Evolutionary conservation across 2,113 vertebrate species (phyloP), one percentile per base, ranked within the genome.

Genomic region (Limnothrissa miodon): DNA sequence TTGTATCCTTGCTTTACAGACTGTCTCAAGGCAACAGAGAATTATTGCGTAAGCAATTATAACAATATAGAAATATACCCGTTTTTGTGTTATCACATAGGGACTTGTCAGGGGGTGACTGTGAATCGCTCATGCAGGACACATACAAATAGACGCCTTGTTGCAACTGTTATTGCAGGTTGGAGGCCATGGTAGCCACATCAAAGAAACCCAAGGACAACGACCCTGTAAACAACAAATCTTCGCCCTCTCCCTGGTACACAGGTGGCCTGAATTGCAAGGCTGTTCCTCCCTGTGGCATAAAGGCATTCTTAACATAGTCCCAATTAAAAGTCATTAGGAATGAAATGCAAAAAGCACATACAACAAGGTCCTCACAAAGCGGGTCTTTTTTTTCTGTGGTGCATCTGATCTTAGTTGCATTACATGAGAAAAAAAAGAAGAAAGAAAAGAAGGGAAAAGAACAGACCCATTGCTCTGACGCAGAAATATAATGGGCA

Each of bases 271-370:
- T 81, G 85, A 87, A 86, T 89, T 82, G 90, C 48, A 79, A 3
- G 29, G 80, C 25, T 13, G 44, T 78, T 23, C 39, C 81, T 79
- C 87, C 23, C 4, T 21, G 78, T 62, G 86, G 87, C 48, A 78
- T 83, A 86, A 81, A 85, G 81, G 86, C 86, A 88, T 89, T 89
- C 86, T 87, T 85, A 87, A 82, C 85, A 87, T 86, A 83, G 84
- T 59, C 84, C 80, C 44, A 79, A 87, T 82, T 74, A 90, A 90
- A 90, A 85, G 90, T 87, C 83, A 90, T 90, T 89, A 86, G 83
- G n/a, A 80, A 87, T 39, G 85, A 85, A 84, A 21, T 83, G 83
- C 86, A 90, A 87, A 85, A 70, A 83, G n/a, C 8, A 45, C 59
- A 39, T 78, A 36, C 66, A 74, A 74, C 66, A 74, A 74, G 66